A percentile compares a stretch with the other conserved stretches of the same genome.
phyloP scores from a whole-genome alignment of 2,888 invertebrate species.

The Hyposoter dolosus region DNA sequence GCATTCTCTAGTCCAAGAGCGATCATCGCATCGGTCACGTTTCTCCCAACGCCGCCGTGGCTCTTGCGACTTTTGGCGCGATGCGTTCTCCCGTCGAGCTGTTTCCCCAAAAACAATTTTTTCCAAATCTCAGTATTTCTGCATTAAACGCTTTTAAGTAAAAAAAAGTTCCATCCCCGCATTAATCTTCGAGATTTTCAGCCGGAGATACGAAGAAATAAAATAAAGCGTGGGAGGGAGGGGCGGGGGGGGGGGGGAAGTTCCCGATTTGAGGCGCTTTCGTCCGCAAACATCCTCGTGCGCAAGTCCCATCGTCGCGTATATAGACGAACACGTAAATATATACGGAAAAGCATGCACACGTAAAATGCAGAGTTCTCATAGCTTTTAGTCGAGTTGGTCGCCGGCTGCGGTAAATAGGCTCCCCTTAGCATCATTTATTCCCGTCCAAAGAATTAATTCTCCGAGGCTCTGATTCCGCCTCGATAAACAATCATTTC shows the following conservation, averaged over 20 bases:
- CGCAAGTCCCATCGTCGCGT: slow-evolving; percentile 47
- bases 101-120: slow-evolving; percentile 65
- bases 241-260: background rate
- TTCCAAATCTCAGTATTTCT: background rate
- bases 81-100: slow-evolving; percentile 94
- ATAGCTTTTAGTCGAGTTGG: slow-evolving; percentile 48
- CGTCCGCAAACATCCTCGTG: slow-evolving; percentile 20
- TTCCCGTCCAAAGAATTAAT: slow-evolving; percentile 12
- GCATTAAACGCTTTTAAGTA: no score
- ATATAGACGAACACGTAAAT: slow-evolving; percentile 12
- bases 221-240: background rate
- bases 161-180: background rate
- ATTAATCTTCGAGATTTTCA: background rate
- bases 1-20: slow-evolving; percentile 87
- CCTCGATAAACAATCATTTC: background rate
- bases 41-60: slow-evolving; percentile 96
- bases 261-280: slow-evolving; percentile 38
- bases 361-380: slow-evolving; percentile 14
- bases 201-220: background rate
- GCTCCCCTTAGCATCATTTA: background rate
- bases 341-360: slow-evolving; percentile 7
- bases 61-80: slow-evolving; percentile 88
- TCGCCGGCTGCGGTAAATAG: slow-evolving; percentile 59
- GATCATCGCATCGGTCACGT: slow-evolving; percentile 94
- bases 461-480: background rate